These are phyloP conservation scores for Chromis chromis DNA, from an alignment of 2,797 vertebrate genomes.

Conservation along the genomic window DNA sequence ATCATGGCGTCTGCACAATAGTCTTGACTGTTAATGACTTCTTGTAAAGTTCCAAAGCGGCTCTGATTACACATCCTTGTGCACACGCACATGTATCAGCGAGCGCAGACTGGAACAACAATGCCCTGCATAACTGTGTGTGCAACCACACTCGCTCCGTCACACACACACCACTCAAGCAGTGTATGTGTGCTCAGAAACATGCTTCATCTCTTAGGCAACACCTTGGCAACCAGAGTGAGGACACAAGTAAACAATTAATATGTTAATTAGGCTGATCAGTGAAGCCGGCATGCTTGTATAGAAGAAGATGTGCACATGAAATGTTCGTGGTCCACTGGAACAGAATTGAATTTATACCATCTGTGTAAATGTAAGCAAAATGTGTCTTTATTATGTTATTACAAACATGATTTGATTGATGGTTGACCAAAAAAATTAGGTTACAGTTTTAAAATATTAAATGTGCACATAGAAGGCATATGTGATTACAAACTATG, in stretches of 20 bases:
- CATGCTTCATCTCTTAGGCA: slow-evolving; percentile 69
- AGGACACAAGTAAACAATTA: slow-evolving; percentile 81
- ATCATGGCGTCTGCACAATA: slow-evolving; percentile 87
- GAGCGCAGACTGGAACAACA: slow-evolving; percentile 50
- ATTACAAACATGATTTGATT: slow-evolving; percentile 19
- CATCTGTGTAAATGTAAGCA: slow-evolving; percentile 25
- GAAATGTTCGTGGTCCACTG: slow-evolving; percentile 45
- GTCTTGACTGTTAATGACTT: slow-evolving; percentile 89
- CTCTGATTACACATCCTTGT: slow-evolving; percentile 83
- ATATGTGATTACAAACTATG: slow-evolving; percentile 19
- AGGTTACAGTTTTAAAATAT: slow-evolving; percentile 33
- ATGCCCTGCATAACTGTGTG: slow-evolving; percentile 34
- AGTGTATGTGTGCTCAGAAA: slow-evolving; percentile 37
- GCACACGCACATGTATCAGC: slow-evolving; percentile 53
- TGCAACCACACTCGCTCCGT: slow-evolving; percentile 23
- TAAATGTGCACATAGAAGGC: slow-evolving; percentile 7
- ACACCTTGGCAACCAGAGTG: slow-evolving; percentile 73
- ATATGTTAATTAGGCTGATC: slow-evolving; percentile 80
- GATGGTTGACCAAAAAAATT: slow-evolving; percentile 29
- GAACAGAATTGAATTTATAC: slow-evolving; percentile 33
- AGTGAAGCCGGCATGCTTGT: slow-evolving; percentile 58
- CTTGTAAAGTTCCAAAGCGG: slow-evolving; percentile 88
- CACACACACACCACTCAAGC: slow-evolving; percentile 18
- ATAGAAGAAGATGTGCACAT: slow-evolving; percentile 39
- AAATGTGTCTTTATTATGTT: slow-evolving; percentile 19